phyloP scores from a whole-genome alignment of 2,888 invertebrate species.

The Polylopha cassiicola region DNA sequence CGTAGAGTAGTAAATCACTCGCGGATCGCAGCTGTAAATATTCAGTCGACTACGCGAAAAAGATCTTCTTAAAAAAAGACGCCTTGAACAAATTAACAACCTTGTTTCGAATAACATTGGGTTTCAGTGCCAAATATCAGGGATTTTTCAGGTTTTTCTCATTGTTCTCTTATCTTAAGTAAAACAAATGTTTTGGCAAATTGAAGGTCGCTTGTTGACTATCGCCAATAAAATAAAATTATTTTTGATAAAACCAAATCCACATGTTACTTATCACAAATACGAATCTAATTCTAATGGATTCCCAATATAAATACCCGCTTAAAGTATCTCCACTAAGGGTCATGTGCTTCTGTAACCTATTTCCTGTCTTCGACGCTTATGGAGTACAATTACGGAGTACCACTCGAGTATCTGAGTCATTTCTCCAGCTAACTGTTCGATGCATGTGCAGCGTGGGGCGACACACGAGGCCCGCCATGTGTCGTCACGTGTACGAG shows the following conservation, averaged over 20 bases:
- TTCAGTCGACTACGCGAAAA: slow-evolving; percentile 51
- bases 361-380: background rate
- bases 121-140: slow-evolving; percentile 43
- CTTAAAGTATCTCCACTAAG: too few species aligned
- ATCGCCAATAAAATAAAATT: too few species aligned
- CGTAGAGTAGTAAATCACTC: slow-evolving; percentile 46
- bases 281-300: too few species aligned
- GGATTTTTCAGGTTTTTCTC: slow-evolving; percentile 10
- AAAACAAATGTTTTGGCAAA: too few species aligned
- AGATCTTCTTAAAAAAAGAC: slow-evolving; percentile 39
- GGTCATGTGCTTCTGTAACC: background rate
- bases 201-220: too few species aligned
- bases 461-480: slow-evolving; percentile 47
- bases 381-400: too few species aligned
- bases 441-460: slow-evolving; percentile 46
- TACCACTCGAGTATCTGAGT: slow-evolving; percentile 14
- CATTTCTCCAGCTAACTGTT: slow-evolving; percentile 10
- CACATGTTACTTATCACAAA: too few species aligned
- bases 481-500: slow-evolving; percentile 52
- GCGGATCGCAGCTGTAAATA: slow-evolving; percentile 55
- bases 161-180: too few species aligned
- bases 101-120: slow-evolving; percentile 40
- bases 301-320: too few species aligned
- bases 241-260: too few species aligned
- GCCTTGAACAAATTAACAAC: slow-evolving; percentile 44